Percentiles rank a stretch among this genome's conserved stretches.
phyloP scores from a whole-genome alignment of 2,797 vertebrate genomes.

The Meda fulgida region DNA sequence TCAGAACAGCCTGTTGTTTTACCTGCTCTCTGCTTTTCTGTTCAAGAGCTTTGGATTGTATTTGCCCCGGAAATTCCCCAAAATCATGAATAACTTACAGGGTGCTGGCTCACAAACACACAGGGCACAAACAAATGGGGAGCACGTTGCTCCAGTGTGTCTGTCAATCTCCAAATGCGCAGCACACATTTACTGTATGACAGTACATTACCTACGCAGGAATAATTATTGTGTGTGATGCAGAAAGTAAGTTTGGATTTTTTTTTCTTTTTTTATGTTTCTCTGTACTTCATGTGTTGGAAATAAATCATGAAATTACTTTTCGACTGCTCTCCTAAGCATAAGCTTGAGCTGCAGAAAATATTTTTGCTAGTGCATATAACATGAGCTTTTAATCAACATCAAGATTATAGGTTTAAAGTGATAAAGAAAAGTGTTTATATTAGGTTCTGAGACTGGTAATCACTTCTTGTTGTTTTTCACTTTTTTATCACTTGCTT shows the following conservation, averaged over 20 bases:
- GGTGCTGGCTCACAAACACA: conserved; percentile 52
- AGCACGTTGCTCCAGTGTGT: conserved; percentile 22
- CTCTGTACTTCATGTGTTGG: conserved; percentile 14
- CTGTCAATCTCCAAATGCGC: conserved; percentile 21
- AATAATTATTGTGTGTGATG: conserved; percentile 12
- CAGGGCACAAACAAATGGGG: conserved; percentile 55
- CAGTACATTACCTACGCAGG: neutral
- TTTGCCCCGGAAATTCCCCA: conserved; percentile 54
- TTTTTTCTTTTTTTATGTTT: neutral
- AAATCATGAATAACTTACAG: conserved; percentile 73
- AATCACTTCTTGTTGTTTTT: neutral
- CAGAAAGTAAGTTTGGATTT: conserved; percentile 4
- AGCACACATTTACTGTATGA: conserved; percentile 30
- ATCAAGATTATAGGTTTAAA: neutral
- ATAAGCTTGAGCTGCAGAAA: neutral
- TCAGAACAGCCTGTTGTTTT: conserved; percentile 27
- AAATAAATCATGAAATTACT: conserved; percentile 12
- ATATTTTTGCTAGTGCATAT: neutral
- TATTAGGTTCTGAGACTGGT: neutral
- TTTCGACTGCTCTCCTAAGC: neutral
- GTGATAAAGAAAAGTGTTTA: neutral
- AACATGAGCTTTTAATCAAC: neutral
- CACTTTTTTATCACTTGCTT: neutral
- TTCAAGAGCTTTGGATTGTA: conserved; percentile 27
- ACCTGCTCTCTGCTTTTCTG: conserved; percentile 37